Conservation (phyloP, 2,888 invertebrate genomes). For the Leucophora obtusa region DNA sequence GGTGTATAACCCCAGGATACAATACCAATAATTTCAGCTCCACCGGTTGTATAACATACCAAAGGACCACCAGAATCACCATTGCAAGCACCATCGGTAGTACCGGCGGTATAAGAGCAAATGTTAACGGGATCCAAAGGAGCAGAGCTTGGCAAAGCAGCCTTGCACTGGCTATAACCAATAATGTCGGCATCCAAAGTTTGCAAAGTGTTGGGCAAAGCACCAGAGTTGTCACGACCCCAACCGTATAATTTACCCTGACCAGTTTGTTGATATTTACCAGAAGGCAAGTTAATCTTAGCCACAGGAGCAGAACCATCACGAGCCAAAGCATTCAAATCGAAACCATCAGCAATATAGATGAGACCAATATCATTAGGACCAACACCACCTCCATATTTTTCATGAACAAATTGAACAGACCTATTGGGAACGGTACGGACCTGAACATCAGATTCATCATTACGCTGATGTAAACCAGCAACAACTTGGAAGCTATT, state of each 20-base stretch:
- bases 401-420: constrained; percentile 71
- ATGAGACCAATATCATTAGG: constrained; percentile 81
- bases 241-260: constrained; percentile 71
- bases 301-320: constrained; percentile 69
- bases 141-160: constrained; percentile 65
- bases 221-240: constrained; percentile 71
- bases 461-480: constrained; percentile 75
- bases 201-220: constrained; percentile 70
- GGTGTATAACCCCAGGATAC: constrained; percentile 80
- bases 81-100: constrained; percentile 78
- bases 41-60: constrained; percentile 57
- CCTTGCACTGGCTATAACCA: constrained; percentile 65
- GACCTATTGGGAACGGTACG: constrained; percentile 65
- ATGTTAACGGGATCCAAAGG: constrained; percentile 68
- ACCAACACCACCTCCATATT: constrained; percentile 75
- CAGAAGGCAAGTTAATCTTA: constrained; percentile 66
- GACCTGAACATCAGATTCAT: constrained; percentile 68
- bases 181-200: constrained; percentile 70
- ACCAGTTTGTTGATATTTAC: constrained; percentile 64
- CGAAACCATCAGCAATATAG: constrained; percentile 68
- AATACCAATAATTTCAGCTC: constrained; percentile 75
- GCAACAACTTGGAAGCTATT: constrained; percentile 72
- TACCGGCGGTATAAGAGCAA: constrained; percentile 72
- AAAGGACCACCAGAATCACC: constrained; percentile 78
- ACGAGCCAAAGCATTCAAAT: constrained; percentile 69